Conservation (phyloP, 2,888 invertebrate species). For the Galerucella nymphaeae region DNA sequence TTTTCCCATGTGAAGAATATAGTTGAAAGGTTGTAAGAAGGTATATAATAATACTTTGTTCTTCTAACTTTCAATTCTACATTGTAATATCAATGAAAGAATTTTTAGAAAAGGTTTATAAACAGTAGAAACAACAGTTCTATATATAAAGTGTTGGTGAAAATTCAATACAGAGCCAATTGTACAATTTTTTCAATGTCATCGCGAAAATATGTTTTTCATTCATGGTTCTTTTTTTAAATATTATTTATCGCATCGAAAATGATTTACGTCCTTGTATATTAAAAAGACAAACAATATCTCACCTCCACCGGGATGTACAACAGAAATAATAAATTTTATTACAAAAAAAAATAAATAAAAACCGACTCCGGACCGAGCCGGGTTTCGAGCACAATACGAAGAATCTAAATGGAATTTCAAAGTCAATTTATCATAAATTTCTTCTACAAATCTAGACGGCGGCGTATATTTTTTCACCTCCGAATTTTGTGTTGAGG, state of each 20-base stretch:
- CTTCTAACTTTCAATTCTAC: neutral
- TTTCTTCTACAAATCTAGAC: constrained; percentile 46
- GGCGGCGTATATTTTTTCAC: constrained; percentile 48
- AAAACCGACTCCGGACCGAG: constrained; percentile 36
- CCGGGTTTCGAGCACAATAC: constrained; percentile 61
- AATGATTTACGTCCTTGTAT: constrained; percentile 37
- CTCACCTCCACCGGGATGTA: constrained; percentile 36
- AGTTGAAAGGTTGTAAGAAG: neutral
- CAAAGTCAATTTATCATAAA: constrained; percentile 63
- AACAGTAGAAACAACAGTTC: no score
- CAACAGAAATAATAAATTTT: constrained; percentile 43
- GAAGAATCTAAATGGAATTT: constrained; percentile 63
- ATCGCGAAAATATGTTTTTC: constrained; percentile 8
- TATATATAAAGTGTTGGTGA: no score
- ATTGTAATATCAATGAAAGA: neutral
- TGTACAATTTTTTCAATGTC: neutral
- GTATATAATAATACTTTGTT: neutral
- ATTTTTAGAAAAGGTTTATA: no score
- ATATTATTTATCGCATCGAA: constrained; percentile 31
- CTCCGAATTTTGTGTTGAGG: constrained; percentile 25
- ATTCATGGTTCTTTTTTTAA: constrained; percentile 18
- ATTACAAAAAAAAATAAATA: constrained; percentile 34
- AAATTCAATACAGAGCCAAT: neutral
- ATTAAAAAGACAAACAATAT: constrained; percentile 41
- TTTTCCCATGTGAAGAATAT: constrained; percentile 3